Percentiles rank a stretch among this genome's conserved stretches.
phyloP scores from a whole-genome alignment of 1,140 invertebrate species.

The Heliothis subflexa region DNA sequence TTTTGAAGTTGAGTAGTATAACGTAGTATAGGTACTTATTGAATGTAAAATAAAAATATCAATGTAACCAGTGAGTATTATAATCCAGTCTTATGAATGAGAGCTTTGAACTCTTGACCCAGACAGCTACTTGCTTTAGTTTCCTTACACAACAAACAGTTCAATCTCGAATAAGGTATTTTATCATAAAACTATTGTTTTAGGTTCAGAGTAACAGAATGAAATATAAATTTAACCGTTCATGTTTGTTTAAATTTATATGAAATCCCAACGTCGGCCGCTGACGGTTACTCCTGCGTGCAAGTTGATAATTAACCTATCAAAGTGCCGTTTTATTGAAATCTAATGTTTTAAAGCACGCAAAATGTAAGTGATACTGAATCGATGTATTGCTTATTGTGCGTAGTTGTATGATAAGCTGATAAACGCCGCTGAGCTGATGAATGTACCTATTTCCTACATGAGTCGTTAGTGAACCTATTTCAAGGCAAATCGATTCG shows the following conservation, averaged over 20 bases:
- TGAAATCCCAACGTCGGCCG: neutral
- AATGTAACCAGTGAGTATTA: conserved; percentile 11
- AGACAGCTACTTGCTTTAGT: conserved; percentile 15
- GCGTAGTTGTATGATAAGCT: too few species aligned
- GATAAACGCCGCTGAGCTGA: too few species aligned
- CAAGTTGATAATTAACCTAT: neutral
- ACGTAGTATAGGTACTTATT: conserved; percentile 8
- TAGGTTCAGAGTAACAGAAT: conserved; percentile 27
- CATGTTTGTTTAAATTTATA: conserved; percentile 15
- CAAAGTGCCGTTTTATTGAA: neutral
- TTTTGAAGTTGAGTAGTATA: neutral
- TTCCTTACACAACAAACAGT: conserved; percentile 16
- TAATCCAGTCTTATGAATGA: conserved; percentile 3
- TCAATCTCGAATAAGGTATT: conserved; percentile 24
- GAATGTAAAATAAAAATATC: neutral
- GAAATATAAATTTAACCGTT: conserved; percentile 31
- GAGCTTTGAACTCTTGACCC: conserved; percentile 17
- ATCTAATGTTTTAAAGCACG: neutral
- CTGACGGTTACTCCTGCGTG: neutral
- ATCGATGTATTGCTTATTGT: too few species aligned
- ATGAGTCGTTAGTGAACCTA: too few species aligned
- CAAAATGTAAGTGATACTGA: too few species aligned
- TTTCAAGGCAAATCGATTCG: too few species aligned
- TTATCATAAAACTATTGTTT: conserved; percentile 16
- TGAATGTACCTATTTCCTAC: too few species aligned